Evolutionary conservation across 2,113 vertebrate species (phyloP).

Genomic region (Nymphicus hollandicus): DNA sequence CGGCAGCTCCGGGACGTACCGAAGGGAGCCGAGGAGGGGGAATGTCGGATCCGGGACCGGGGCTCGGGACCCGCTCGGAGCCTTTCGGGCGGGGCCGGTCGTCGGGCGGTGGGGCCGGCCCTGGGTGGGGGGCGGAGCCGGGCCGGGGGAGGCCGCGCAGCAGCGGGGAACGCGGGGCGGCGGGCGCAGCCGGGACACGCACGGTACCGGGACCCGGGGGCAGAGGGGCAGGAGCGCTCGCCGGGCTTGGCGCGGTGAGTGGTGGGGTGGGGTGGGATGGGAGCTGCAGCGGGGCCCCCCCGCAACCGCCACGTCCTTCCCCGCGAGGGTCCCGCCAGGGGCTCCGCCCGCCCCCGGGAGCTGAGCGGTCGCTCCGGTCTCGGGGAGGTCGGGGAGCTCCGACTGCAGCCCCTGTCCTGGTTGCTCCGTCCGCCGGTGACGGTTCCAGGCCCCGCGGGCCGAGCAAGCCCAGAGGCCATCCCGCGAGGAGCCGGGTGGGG

Average conservation of each 20-base stretch:
- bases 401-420: rapidly evolving
- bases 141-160: not conserved
- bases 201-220: not conserved
- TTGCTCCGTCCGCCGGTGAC: rapidly evolving
- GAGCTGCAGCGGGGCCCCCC: not conserved
- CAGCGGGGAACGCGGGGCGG: not conserved
- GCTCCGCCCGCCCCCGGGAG: not conserved
- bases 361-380: not conserved
- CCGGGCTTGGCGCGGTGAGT: not conserved
- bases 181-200: not conserved
- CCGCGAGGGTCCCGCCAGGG: not conserved
- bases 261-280: too few species aligned
- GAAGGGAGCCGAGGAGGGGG: not conserved
- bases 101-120: not conserved
- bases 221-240: too few species aligned
- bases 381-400: not conserved
- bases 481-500: not conserved
- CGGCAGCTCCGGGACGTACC: not conserved
- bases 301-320: not conserved
- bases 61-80: not conserved
- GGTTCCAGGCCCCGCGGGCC: not conserved
- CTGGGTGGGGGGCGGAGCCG: not conserved
- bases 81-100: not conserved
- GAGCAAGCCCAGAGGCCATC: not conserved
- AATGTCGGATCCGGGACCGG: not conserved